A percentile compares a stretch with the other conserved stretches of the same genome.
These are phyloP conservation scores for Drosophila carrolli DNA, from an alignment of 1,140 invertebrate species.

Conservation along the genomic window DNA sequence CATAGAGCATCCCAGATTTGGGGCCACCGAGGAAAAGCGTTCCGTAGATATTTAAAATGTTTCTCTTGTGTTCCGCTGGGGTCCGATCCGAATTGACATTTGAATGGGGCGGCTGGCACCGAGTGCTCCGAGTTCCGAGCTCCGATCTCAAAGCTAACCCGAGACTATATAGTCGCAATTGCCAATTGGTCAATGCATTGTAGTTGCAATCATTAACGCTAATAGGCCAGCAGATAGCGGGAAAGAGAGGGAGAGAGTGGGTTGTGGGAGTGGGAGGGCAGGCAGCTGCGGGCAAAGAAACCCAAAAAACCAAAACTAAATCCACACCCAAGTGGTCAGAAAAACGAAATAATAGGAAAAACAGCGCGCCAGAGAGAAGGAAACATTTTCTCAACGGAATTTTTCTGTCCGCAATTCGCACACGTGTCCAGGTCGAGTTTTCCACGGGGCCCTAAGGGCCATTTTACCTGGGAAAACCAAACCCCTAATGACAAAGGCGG, in stretches of 20 bases:
- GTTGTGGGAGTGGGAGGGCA: conserved; percentile 19
- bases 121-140: conserved; percentile 47
- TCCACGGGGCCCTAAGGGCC: conserved; percentile 29
- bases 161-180: conserved; percentile 42
- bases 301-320: conserved; percentile 22
- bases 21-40: conserved; percentile 2
- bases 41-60: not conserved
- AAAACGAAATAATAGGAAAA: conserved; percentile 23
- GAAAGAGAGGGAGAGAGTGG: conserved; percentile 14
- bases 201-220: conserved; percentile 78
- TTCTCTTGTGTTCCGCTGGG: conserved; percentile 16
- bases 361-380: conserved; percentile 3
- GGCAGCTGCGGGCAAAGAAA: conserved; percentile 45
- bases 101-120: conserved; percentile 77
- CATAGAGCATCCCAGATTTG: conserved; percentile 35
- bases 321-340: conserved; percentile 39
- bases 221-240: conserved; percentile 53
- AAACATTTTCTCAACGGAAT: conserved; percentile 43
- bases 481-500: conserved; percentile 57
- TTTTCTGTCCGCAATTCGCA: conserved; percentile 50
- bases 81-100: conserved; percentile 69
- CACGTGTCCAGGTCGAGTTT: conserved; percentile 63
- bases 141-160: conserved; percentile 27
- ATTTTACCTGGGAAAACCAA: conserved; percentile 59
- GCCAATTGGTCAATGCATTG: conserved; percentile 77